Base-by-base conservation (phyloP, 2,113 vertebrate species). In the Sinocyclocheilus anophthalmus region DNA sequence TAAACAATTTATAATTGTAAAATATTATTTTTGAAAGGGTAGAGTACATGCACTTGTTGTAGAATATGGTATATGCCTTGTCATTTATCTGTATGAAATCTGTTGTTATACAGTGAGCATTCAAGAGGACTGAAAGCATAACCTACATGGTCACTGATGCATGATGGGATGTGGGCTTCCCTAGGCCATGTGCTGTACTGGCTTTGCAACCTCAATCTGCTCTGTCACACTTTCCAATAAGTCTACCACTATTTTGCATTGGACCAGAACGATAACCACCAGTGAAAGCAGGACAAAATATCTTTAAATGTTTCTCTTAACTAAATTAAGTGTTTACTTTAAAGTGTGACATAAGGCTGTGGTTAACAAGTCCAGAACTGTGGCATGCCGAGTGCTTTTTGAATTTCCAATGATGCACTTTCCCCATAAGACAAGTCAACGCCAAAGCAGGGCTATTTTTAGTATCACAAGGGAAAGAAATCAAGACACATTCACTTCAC, bases 61-160 rank as follows among this genome's bases (percentile, higher is more conserved):
- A 78, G 80, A 65, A 39, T 33, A 42, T 77, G 70, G 61, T 13
- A 33, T 26, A 87, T 53, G 48, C 10, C 12, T 37, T 50, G 78
- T 55, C 55, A 76, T 87, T 87, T 79, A 63, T 24, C 77, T 80
- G 81, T 79, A 81, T 61, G 26, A 61, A 26, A 39, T 65, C 87
- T 61, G 20, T 37, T 73, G 24, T 84, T 65, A 70, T 45, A 76
- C 30, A 78, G 76, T 69, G 42, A 73, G 76, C 78, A 85, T 20
- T 79, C 18, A 77, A 9, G 20, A 73, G 59, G 39, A 59, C 42
- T 73, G 22, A 78, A 59, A 59, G 80, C 42, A 53, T 92, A 91
- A 94, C 94, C 94, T 88, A 94, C 88, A 92, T 94, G 89, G 87
- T 89, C 89, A 94, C 90, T 92, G 94, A 94, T 93, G 95, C 93